Conservation (phyloP, 2,888 invertebrate genomes). For the Melieria picta region DNA sequence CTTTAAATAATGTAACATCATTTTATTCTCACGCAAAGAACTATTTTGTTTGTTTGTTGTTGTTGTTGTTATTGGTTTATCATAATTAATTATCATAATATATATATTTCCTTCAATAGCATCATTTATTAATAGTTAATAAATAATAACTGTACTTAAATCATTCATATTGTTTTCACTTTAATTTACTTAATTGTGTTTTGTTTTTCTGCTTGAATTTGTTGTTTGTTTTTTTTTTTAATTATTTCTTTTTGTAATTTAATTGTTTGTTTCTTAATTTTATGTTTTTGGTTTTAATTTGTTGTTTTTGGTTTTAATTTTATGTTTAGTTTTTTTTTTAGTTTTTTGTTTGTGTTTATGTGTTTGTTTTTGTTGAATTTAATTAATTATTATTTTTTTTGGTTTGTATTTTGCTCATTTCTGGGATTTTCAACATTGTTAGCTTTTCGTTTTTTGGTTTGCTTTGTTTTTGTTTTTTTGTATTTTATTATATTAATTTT, state of each 20-base stretch:
- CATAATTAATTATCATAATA: slow-evolving; percentile 27
- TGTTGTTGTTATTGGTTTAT: slow-evolving; percentile 43
- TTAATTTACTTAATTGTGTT: slow-evolving; percentile 3
- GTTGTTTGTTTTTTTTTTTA: slow-evolving; percentile 14
- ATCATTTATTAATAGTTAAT: slow-evolving; percentile 30
- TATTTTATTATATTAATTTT: slow-evolving; percentile 29
- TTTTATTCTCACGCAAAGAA: slow-evolving; percentile 67
- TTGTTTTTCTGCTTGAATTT: background rate
- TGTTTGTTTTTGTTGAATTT: slow-evolving; percentile 29
- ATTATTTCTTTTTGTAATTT: slow-evolving; percentile 9
- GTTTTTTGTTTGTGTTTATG: slow-evolving; percentile 40
- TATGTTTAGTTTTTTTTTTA: slow-evolving; percentile 17
- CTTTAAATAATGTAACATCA: slow-evolving; percentile 67
- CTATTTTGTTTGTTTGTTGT: slow-evolving; percentile 57
- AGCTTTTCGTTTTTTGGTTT: slow-evolving; percentile 18
- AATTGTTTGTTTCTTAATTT: slow-evolving; percentile 10
- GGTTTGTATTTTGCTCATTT: slow-evolving; percentile 27
- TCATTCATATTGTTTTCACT: slow-evolving; percentile 16
- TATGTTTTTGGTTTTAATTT: background rate
- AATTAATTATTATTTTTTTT: slow-evolving; percentile 17
- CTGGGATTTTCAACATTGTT: slow-evolving; percentile 35
- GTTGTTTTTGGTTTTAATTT: background rate
- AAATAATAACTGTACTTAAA: background rate
- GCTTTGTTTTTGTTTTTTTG: slow-evolving; percentile 11
- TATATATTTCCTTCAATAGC: slow-evolving; percentile 48